Base-by-base conservation (phyloP, 2,797 vertebrate genomes). In the Myotis daubentonii region DNA sequence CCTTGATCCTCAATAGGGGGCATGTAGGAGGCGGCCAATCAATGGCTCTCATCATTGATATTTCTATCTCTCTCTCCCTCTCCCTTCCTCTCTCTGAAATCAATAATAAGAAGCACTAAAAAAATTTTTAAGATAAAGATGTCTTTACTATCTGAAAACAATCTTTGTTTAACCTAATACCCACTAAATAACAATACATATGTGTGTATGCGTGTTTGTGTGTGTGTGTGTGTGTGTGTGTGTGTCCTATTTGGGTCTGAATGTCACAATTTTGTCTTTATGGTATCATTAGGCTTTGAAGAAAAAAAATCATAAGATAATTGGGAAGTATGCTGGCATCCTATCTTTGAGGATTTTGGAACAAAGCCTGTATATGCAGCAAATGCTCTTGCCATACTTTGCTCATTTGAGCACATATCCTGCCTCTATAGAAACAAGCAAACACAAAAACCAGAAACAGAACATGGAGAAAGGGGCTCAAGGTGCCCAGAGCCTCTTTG, bases 401-500 rank as follows among this genome's bases (percentile, higher is more conserved):
- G 2, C 55, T 60, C 9, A 10, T 11, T 25, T 70, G 66, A 66
- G 23, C 2, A 19, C 17, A 15, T 3, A 33, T 2, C 70, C 13
- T 36, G 30, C 44, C 9, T 17, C 16, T 30, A 19, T 25, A 70
- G 87, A 92, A 71, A 47, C 30, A 85, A 70, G 49, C 15, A 33
- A 6, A 80, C 53, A 36, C 8, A 44, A 47, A 66, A 76, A 4
- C 30, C 51, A 36, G 84, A 78, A 16, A 8, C 19, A 75, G 36
- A 96, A 89, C 5, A 15, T 17, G 36, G 41, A 94, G 71, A 75
- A 65, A 96, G 94, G 96, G 88, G 74, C 89, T 95, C 94, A 96
- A 88, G 83, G 86, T 86, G n/a, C 89, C 75, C 22, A 13, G 23
- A 49, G 60, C 25, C 23, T 36, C 20, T 95, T 68, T 94, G 93